Percentiles rank a stretch among this genome's conserved stretches.
Evolutionary conservation across 2,888 invertebrate genomes (phyloP).

Genomic region (Brachypalpus laphriformis): DNA sequence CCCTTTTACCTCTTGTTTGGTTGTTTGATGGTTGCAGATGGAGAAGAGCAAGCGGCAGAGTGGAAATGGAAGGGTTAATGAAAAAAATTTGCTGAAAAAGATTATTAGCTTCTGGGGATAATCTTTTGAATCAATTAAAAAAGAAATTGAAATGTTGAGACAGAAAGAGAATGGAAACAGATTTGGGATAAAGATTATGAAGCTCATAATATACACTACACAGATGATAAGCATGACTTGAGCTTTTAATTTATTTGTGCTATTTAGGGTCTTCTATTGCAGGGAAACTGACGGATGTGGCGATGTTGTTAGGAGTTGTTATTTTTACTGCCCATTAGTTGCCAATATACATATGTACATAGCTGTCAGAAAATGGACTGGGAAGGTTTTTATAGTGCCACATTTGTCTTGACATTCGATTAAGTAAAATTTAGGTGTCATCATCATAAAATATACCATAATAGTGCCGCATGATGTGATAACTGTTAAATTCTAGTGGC

Average conservation of each 20-base stretch:
- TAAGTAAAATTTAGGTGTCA: too few relatives aligned
- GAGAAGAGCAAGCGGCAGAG: neutral
- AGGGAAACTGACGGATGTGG: too few relatives aligned
- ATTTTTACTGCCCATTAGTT: too few relatives aligned
- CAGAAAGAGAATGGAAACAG: neutral
- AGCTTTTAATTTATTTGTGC: neutral
- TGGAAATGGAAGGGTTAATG: constrained; percentile 49
- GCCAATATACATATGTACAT: too few relatives aligned
- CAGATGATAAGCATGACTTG: neutral
- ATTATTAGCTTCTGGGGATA: constrained; percentile 70
- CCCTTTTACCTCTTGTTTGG: constrained; percentile 54
- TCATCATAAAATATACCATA: too few relatives aligned
- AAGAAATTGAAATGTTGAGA: constrained; percentile 24
- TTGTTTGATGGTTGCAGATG: constrained; percentile 7
- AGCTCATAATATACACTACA: neutral
- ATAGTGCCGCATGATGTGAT: too few relatives aligned
- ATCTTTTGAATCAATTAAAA: constrained; percentile 69
- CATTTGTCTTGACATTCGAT: too few relatives aligned
- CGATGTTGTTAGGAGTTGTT: too few relatives aligned
- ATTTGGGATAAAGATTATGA: neutral
- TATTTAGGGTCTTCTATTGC: too few relatives aligned
- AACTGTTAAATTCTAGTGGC: too few relatives aligned
- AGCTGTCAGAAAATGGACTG: too few relatives aligned
- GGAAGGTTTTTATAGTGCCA: too few relatives aligned
- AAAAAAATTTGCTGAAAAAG: constrained; percentile 45